phyloP scores from a whole-genome alignment of 2,888 invertebrate genomes.

The Ormyrus nitidulus region DNA sequence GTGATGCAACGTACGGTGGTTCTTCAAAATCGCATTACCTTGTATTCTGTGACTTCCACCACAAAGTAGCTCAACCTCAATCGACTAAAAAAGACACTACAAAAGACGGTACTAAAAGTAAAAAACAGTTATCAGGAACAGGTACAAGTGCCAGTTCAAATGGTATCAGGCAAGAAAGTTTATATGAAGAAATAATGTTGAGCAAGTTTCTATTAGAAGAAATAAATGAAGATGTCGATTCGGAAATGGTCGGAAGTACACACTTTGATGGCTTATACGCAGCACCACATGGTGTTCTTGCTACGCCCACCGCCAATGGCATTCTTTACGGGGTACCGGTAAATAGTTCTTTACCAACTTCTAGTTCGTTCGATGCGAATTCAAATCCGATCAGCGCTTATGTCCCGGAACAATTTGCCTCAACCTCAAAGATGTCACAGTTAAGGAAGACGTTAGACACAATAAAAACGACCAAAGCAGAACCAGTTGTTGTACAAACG shows the following conservation, averaged over 20 bases:
- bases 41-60: conserved; percentile 84
- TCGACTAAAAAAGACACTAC: conserved; percentile 72
- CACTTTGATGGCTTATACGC: conserved; percentile 68
- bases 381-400: conserved; percentile 68
- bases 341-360: conserved; percentile 62
- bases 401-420: conserved; percentile 68
- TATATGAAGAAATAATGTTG: conserved; percentile 73
- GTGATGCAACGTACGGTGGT: conserved; percentile 59
- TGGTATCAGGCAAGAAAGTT: conserved; percentile 71
- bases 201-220: conserved; percentile 73
- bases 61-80: conserved; percentile 77
- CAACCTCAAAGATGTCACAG: conserved; percentile 69
- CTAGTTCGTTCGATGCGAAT: conserved; percentile 69
- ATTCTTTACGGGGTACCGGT: conserved; percentile 65
- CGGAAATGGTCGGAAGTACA: conserved; percentile 69
- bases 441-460: conserved; percentile 66
- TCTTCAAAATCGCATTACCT: conserved; percentile 76
- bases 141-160: conserved; percentile 77
- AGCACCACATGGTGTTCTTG: conserved; percentile 60
- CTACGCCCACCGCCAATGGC: conserved; percentile 71
- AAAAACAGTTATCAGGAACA: conserved; percentile 75
- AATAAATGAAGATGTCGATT: conserved; percentile 73
- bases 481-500: conserved; percentile 71
- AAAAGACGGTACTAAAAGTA: conserved; percentile 75
- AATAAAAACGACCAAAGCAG: conserved; percentile 66